These are phyloP conservation scores for Lamprologus lemairii DNA, from an alignment of 2,113 vertebrate genomes.

Conservation along the genomic window DNA sequence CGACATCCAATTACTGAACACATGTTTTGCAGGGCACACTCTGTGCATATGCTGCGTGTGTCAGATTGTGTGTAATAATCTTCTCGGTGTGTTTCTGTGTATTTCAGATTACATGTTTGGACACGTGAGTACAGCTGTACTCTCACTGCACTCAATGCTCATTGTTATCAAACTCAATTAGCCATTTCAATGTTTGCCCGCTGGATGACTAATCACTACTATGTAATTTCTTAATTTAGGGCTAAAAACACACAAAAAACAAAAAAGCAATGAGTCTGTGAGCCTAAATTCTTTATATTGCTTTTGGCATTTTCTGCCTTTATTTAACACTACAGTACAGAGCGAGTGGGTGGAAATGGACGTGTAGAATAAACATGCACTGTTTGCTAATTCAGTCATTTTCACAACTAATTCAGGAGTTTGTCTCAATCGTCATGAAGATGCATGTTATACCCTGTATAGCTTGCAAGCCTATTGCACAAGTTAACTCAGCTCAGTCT, in stretches of 20 bases:
- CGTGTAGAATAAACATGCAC: not conserved
- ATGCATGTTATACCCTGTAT: not conserved
- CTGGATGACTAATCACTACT: not conserved
- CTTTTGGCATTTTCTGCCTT: not conserved
- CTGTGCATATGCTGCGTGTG: not conserved
- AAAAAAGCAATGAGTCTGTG: not conserved
- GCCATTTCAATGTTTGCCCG: not conserved
- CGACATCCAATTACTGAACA: not conserved
- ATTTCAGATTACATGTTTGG: not conserved
- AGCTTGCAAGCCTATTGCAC: not conserved
- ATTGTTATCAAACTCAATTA: slow-evolving; percentile 7
- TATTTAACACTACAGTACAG: not conserved
- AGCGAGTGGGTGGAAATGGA: not conserved
- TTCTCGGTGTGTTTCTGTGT: not conserved
- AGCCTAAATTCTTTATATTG: not conserved
- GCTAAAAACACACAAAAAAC: not conserved
- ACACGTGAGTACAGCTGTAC: not conserved
- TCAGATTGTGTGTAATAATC: not conserved
- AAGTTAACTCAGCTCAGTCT: not conserved
- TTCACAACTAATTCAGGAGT: not conserved
- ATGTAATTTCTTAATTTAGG: not conserved
- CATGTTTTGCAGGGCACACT: not conserved
- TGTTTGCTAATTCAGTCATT: not conserved
- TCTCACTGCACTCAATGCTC: not conserved
- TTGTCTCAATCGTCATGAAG: not conserved